Evolutionary conservation across 1,140 invertebrate species (phyloP).

Genomic region (Tetramorium simillimum): DNA sequence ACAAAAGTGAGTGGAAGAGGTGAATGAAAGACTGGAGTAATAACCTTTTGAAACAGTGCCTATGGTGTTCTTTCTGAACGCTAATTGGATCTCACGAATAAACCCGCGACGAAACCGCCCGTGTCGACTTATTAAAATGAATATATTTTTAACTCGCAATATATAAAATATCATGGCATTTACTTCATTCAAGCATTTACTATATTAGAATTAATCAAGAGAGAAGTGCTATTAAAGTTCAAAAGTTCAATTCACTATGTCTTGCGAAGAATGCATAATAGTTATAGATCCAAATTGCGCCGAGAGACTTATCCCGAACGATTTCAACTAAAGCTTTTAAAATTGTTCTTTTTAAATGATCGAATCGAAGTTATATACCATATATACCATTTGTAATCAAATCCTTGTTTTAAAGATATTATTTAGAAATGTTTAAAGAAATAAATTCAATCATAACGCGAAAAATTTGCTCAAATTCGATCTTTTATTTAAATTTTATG

Average conservation of each 20-base stretch:
- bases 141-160: slow-evolving; percentile 17
- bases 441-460: not conserved
- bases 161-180: slow-evolving; percentile 33
- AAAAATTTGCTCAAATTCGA: not conserved
- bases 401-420: not conserved
- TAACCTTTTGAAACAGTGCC: slow-evolving; percentile 42
- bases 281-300: slow-evolving; percentile 29
- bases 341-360: not conserved
- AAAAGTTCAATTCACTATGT: slow-evolving; percentile 35
- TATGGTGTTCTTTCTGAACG: not conserved
- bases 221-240: slow-evolving; percentile 30
- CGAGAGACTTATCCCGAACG: slow-evolving; percentile 22
- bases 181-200: not conserved
- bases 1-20: slow-evolving; percentile 6
- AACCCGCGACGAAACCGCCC: slow-evolving; percentile 3
- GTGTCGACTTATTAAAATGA: slow-evolving; percentile 16
- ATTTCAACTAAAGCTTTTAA: slow-evolving; percentile 22
- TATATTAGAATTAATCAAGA: slow-evolving; percentile 13
- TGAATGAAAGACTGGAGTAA: slow-evolving; percentile 50
- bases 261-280: slow-evolving; percentile 35
- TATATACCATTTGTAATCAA: not conserved
- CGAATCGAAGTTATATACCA: not conserved
- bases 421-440: not conserved
- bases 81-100: slow-evolving; percentile 46
- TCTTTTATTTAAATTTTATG: not conserved